Base-by-base conservation (phyloP, 2,888 invertebrate species). In the Poecilus cupreus region DNA sequence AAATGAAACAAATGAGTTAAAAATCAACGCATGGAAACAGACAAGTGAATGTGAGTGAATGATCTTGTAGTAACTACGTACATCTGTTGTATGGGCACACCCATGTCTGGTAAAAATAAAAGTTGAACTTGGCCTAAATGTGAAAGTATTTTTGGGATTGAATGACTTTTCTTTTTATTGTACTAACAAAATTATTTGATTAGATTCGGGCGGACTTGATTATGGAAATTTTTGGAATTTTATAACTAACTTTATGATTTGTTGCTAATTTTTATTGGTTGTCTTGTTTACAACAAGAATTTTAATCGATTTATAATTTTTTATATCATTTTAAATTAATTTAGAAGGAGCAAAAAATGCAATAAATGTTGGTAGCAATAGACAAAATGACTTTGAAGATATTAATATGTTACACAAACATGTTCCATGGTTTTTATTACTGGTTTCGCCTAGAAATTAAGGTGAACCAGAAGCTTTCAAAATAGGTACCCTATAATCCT, bases 101-200 rank as follows among this genome's bases (percentile, higher is more conserved):
- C 77, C 60, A 54, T 24, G 49, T 24, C 16, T 20, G 37, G 22
- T 37, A 77, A 60, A 77, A 77, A 77, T 77, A 77, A 77, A 43
- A 77, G 77, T 77, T 77, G 77, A 77, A 77, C 77, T 77, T 77
- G 77, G 77, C 77, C 77, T 77, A 57, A 77, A 57, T 77, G 77
- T 77, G 77, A 77, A 77, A 77, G 77, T 77, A 57, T 57, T 77
- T 77, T 77, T 18, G 37, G 54, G 37, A 13, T 54, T 37, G 72
- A 72, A 43, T 57, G 37, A 77, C 77, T 77, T 77, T 77, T 54
- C 37, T 26, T 75, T 75, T 75, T 75, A 26, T 60, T 26, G 22
- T 32, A 13, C n/a, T 43, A n/a, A 3, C 3, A 54, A 22, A 18
- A n/a, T n/a, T 18, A 54, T 54, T 54, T 22, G 54, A 54, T 54